These are phyloP conservation scores for Zaprionus bogoriensis DNA, from an alignment of 2,888 invertebrate species.

Conservation along the genomic window DNA sequence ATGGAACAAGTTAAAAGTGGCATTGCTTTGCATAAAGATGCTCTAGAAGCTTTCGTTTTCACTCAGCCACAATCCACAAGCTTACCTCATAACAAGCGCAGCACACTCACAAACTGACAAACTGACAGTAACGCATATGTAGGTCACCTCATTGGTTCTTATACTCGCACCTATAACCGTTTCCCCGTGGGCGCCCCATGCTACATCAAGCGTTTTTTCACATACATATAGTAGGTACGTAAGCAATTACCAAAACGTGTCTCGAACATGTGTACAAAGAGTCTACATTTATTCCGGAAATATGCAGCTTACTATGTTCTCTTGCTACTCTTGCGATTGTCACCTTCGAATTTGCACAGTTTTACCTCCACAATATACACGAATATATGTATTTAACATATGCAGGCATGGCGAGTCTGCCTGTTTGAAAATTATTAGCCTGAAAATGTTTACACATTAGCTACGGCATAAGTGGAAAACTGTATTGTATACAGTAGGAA, in stretches of 20 bases:
- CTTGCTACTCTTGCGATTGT: slow-evolving; percentile 5
- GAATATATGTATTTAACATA: too few species aligned
- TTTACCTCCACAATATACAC: neutral
- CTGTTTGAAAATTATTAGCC: too few species aligned
- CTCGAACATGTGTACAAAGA: slow-evolving; percentile 34
- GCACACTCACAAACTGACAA: too few species aligned
- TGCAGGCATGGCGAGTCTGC: too few species aligned
- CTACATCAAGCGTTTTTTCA: slow-evolving; percentile 19
- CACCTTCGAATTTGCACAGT: neutral
- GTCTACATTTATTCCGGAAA: slow-evolving; percentile 34
- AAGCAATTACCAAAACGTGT: slow-evolving; percentile 28
- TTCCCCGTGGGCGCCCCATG: slow-evolving; percentile 2
- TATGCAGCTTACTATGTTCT: slow-evolving; percentile 7
- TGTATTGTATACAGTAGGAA: too few species aligned
- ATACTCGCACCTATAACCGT: neutral
- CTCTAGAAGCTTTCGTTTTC: too few species aligned
- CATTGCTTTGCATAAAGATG: too few species aligned
- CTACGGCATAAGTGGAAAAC: too few species aligned
- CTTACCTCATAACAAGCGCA: neutral
- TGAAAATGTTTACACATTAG: too few species aligned
- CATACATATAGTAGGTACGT: slow-evolving; percentile 6
- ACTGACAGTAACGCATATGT: too few species aligned
- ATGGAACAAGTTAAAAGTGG: too few species aligned
- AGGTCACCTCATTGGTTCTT: neutral
- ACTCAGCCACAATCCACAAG: too few species aligned